Conservation (phyloP, 1,140 invertebrate genomes). For the Wasmannia auropunctata region DNA sequence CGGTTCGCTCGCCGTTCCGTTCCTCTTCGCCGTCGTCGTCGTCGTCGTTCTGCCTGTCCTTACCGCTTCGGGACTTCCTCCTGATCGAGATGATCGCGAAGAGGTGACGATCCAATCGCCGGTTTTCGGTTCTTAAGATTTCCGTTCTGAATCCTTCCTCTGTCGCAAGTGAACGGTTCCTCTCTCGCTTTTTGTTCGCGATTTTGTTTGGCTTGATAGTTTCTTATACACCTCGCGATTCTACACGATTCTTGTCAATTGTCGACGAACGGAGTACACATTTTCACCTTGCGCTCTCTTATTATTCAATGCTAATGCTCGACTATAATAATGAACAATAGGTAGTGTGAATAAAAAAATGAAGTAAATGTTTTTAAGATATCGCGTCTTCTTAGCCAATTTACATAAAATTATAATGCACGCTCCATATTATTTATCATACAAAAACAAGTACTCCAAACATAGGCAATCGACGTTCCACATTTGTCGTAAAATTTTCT, state of each 20-base stretch:
- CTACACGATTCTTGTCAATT: background rate
- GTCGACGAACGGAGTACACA: background rate
- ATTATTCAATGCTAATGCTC: background rate
- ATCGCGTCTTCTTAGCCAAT: too few species aligned
- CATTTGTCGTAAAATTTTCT: background rate
- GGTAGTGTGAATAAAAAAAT: background rate
- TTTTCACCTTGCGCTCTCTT: background rate
- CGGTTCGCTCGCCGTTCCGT: slow-evolving; percentile 38
- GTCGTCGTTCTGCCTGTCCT: background rate
- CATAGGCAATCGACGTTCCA: background rate
- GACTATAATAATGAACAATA: background rate
- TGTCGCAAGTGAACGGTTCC: background rate
- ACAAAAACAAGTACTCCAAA: background rate
- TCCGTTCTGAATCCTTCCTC: background rate
- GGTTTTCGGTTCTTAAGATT: background rate
- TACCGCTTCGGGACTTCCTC: background rate
- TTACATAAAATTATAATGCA: background rate
- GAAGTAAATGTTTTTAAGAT: background rate
- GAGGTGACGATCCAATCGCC: slow-evolving; percentile 58
- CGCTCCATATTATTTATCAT: background rate
- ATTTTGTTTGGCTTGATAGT: background rate
- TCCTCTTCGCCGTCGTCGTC: background rate
- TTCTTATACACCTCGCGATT: background rate
- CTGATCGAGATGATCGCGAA: slow-evolving; percentile 68
- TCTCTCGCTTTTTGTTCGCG: background rate